Evolutionary conservation across 92 coral and sea anemone genomes (phyloP), one percentile per base, ranked within the genome.

Genomic region (Palythoa grandis): DNA sequence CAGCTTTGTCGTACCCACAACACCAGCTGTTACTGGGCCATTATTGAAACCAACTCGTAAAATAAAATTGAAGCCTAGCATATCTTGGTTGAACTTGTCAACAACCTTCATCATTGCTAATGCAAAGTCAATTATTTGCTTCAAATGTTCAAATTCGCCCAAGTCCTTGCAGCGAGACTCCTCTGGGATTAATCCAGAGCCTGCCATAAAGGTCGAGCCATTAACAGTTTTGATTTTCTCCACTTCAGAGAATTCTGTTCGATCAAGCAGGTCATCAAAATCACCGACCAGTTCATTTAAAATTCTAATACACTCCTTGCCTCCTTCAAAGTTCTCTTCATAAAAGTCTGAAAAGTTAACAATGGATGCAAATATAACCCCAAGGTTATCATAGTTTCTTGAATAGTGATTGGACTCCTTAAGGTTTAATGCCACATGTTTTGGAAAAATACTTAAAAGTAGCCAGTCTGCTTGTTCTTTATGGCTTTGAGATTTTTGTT

Each of bases 301-400:
- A 8, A 97, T 97, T 82, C 99, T 84, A 68, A 97, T 97, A 82
- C 99, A 97, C 67, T 97, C 99, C 77, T 97, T 97, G 50, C 99
- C 99, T 60, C 99, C 99, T 89, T 97, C 99, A 92, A 97, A 97
- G 91, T 95, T 95, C 84, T 97, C 99, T 87, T 97, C 99, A 79
- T 97, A 97, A 82, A 97, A 97, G 82, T 97, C 99, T 35, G 94
- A 92, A 91, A 97, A 97, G 88, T 97, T 97, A 2, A 97, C 99
- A 83, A 97, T 93, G 1, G 99, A 97, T 70, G 99, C 99, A 95
- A 97, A 97, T 79, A 97, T 93, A 19, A 97, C 99, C 50, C 99
- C 99, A 83, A 94, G 92, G 77, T 97, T 95, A 63, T 95, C 94
- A 72, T 97, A 95, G 82, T 97, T 97, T 22, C 96, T 90, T 63